Evolutionary conservation across 2,113 vertebrate genomes (phyloP).

Genomic region (Rhinolophus sinicus): DNA sequence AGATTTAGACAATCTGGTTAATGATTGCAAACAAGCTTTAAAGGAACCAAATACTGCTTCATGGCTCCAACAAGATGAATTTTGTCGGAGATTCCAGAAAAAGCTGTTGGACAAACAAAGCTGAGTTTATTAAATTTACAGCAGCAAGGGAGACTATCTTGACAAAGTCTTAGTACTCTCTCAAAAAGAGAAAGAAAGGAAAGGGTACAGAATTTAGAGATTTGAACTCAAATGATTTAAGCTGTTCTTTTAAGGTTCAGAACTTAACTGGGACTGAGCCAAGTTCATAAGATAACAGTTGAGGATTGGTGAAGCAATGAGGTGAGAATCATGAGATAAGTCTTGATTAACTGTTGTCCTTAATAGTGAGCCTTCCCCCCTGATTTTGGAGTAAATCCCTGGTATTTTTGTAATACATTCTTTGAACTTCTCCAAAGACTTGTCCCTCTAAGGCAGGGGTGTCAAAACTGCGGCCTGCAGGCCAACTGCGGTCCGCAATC

Average conservation of each 20-base stretch:
- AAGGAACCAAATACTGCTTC: conserved; percentile 21
- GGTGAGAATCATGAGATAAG: not conserved
- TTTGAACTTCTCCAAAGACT: not conserved
- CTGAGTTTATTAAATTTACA: not conserved
- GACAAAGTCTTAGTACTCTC: not conserved
- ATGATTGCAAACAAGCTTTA: conserved; percentile 31
- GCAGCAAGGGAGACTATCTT: not conserved
- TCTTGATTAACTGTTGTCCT: not conserved
- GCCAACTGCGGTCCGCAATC: too few relatives aligned
- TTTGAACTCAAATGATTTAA: not conserved
- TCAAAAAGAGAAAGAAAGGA: not conserved
- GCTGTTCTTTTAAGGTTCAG: not conserved
- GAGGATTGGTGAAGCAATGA: not conserved
- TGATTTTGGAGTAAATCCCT: not conserved
- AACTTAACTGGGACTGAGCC: not conserved
- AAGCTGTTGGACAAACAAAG: conserved; percentile 27
- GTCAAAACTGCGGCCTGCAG: too few relatives aligned
- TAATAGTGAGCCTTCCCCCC: not conserved
- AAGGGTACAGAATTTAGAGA: not conserved
- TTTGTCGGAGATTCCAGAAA: conserved; percentile 3
- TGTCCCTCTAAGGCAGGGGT: not conserved
- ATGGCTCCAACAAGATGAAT: not conserved
- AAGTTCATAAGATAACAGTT: not conserved
- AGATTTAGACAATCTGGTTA: conserved; percentile 26
- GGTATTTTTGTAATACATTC: not conserved